Evolutionary conservation across 2,888 invertebrate genomes (phyloP).

Genomic region (Dryadula phaetusa): DNA sequence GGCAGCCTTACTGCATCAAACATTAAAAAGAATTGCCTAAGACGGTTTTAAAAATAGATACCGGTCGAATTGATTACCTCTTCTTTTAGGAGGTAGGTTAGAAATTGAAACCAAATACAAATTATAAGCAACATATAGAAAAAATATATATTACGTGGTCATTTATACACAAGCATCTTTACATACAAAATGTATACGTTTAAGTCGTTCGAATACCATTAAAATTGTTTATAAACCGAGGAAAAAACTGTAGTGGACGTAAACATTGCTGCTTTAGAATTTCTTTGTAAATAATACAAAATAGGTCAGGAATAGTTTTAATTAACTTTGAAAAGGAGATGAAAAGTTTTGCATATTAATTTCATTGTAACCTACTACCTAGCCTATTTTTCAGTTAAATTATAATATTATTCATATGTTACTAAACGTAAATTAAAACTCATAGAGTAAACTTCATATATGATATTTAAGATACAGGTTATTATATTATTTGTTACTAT

Average conservation of each 20-base stretch:
- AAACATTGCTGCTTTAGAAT: slow-evolving; percentile 27
- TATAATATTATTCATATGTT: slow-evolving; percentile 25
- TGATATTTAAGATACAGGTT: slow-evolving; percentile 1
- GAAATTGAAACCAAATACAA: too few relatives aligned
- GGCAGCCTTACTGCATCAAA: too few relatives aligned
- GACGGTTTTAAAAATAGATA: too few relatives aligned
- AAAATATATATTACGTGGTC: slow-evolving; percentile 7
- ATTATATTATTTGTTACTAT: slow-evolving; percentile 4
- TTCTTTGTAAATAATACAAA: slow-evolving; percentile 27
- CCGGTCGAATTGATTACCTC: too few relatives aligned
- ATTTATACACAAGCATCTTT: slow-evolving; percentile 8
- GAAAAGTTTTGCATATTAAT: slow-evolving; percentile 25
- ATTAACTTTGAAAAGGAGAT: slow-evolving; percentile 28
- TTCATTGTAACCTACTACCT: slow-evolving; percentile 22
- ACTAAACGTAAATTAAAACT: not conserved
- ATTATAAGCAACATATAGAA: not conserved
- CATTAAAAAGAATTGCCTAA: too few relatives aligned
- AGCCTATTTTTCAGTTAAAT: slow-evolving; percentile 5
- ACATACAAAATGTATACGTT: slow-evolving; percentile 13
- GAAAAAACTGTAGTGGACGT: slow-evolving; percentile 26
- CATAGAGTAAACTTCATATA: not conserved
- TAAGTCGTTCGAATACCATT: slow-evolving; percentile 23
- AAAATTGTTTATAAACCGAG: slow-evolving; percentile 26
- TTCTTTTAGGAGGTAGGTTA: too few relatives aligned
- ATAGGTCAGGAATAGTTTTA: slow-evolving; percentile 28